Conservation (phyloP, 2,888 invertebrate species). For the Lottia scabra region DNA sequence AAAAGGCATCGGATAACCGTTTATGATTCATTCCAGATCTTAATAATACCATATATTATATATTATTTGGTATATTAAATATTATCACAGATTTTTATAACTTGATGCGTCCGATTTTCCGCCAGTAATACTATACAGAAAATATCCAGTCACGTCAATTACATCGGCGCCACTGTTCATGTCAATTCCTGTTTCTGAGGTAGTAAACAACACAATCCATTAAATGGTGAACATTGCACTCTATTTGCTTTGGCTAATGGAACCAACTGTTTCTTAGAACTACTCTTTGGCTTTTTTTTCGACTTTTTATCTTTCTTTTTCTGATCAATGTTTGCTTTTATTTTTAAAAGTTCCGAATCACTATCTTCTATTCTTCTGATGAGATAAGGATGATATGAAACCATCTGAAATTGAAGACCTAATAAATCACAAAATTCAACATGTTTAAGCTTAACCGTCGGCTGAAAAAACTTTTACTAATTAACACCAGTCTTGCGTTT, state of each 20-base stretch:
- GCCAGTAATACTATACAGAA: too few species aligned
- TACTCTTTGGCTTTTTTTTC: background rate
- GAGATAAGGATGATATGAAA: conserved; percentile 52
- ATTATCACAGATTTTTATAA: too few species aligned
- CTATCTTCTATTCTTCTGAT: conserved; percentile 29
- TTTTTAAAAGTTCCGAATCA: background rate
- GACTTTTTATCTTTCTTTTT: background rate
- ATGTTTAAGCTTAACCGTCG: too few species aligned
- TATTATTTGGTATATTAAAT: too few species aligned
- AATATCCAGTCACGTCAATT: too few species aligned
- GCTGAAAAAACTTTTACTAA: too few species aligned
- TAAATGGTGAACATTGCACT: background rate
- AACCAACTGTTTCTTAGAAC: background rate
- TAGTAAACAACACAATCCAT: background rate
- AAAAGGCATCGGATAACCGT: too few species aligned
- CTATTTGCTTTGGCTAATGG: background rate
- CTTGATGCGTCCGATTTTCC: too few species aligned
- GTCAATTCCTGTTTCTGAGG: background rate
- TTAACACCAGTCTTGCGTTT: too few species aligned
- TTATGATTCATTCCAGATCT: too few species aligned
- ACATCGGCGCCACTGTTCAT: background rate
- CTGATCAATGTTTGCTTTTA: background rate
- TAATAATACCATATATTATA: too few species aligned
- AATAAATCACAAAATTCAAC: too few species aligned
- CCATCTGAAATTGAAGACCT: conserved; percentile 40